phyloP scores from a whole-genome alignment of 2,888 invertebrate species.

The Habrosyne pyritoides region DNA sequence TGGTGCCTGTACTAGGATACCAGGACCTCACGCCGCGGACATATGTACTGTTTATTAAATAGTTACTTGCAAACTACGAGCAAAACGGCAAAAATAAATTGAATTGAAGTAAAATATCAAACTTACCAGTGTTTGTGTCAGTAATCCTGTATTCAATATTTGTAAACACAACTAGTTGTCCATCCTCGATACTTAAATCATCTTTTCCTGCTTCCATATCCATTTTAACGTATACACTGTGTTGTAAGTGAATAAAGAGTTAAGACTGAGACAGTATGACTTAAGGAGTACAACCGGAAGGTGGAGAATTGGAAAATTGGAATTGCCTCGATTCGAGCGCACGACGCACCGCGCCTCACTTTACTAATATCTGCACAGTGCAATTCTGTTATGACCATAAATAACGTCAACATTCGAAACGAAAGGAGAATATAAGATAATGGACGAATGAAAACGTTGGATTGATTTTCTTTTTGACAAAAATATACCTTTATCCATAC shows the following conservation, averaged over 20 bases:
- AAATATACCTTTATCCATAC: too few relatives aligned
- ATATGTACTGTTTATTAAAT: too few relatives aligned
- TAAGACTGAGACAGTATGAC: conserved; percentile 11
- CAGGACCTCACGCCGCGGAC: too few relatives aligned
- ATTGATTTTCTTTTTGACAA: too few relatives aligned
- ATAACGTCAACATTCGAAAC: not conserved
- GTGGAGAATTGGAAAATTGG: conserved; percentile 57
- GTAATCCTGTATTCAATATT: conserved; percentile 35
- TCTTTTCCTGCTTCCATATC: conserved; percentile 63
- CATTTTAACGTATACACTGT: conserved; percentile 43
- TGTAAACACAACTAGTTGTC: conserved; percentile 58
- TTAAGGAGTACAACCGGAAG: conserved; percentile 34
- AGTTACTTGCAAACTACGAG: too few relatives aligned
- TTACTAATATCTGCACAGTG: not conserved
- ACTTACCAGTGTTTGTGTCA: conserved; percentile 26
- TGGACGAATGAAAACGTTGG: not conserved
- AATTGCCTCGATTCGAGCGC: conserved; percentile 26
- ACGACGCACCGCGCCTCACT: not conserved
- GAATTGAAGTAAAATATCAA: not conserved
- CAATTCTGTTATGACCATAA: not conserved
- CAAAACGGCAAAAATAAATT: too few relatives aligned
- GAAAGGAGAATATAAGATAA: not conserved
- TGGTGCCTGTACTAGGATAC: too few relatives aligned
- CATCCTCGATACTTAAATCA: conserved; percentile 63
- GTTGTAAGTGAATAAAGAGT: conserved; percentile 9